A percentile compares a stretch with the other conserved stretches of the same genome.
These are phyloP conservation scores for Tachysurus fulvidraco DNA, from an alignment of 2,113 vertebrate species.

Conservation along the genomic window DNA sequence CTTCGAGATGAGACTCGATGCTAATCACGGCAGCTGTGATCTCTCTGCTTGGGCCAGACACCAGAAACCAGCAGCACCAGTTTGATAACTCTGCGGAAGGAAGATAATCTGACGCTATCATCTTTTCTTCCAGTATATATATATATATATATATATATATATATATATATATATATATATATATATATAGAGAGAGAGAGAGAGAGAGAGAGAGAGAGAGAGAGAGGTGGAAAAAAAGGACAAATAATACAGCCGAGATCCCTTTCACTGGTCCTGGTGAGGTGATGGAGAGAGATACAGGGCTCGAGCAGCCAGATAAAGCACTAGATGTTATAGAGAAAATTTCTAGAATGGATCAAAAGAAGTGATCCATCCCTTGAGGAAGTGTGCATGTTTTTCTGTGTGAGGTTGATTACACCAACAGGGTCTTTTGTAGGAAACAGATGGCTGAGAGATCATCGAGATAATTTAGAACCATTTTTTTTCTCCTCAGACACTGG, in stretches of 20 bases:
- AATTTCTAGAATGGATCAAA: not conserved
- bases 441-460: conserved; percentile 46
- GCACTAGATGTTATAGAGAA: not conserved
- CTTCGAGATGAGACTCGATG: conserved; percentile 39
- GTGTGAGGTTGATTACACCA: conserved; percentile 49
- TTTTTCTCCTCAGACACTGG: not conserved
- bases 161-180: too few relatives aligned
- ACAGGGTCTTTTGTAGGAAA: conserved; percentile 36
- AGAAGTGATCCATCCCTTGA: not conserved
- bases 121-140: conserved; percentile 11
- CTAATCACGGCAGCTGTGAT: conserved; percentile 54
- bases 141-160: not conserved
- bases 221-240: conserved; percentile 12
- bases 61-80: conserved; percentile 16
- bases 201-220: too few relatives aligned
- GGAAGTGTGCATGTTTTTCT: conserved; percentile 36
- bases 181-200: too few relatives aligned
- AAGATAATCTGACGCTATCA: conserved; percentile 42
- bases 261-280: conserved; percentile 21
- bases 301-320: conserved; percentile 24
- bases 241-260: conserved; percentile 26
- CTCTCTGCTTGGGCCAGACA: conserved; percentile 31
- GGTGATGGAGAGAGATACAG: conserved; percentile 30
- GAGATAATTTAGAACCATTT: conserved; percentile 22
- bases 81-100: not conserved